Evolutionary conservation across 53 echinoderm and acorn worm genomes (phyloP).

Genomic region (Arbacia lixula): DNA sequence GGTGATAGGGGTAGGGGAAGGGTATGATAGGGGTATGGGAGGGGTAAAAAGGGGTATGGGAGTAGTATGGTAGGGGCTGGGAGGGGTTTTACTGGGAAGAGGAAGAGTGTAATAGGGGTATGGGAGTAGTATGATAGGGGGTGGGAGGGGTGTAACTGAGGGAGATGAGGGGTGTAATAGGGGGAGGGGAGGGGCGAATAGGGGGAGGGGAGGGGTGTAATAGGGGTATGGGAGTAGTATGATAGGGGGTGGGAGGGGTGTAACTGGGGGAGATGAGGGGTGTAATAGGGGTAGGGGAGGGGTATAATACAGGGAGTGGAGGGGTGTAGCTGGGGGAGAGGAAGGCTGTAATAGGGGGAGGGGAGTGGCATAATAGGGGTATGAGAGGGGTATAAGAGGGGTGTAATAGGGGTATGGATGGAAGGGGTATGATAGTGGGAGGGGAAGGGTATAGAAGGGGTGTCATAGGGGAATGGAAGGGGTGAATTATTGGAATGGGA

Average conservation of each 20-base stretch:
- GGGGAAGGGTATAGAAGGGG: background rate
- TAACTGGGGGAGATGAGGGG: background rate
- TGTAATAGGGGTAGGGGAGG: background rate
- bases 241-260: background rate
- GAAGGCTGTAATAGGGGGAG: background rate
- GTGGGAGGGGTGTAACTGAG: background rate
- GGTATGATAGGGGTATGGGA: too few relatives aligned
- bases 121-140: background rate
- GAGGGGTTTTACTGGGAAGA: too few relatives aligned
- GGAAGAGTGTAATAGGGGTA: background rate
- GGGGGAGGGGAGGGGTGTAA: background rate
- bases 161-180: background rate
- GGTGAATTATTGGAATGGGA: background rate
- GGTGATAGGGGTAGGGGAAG: too few relatives aligned
- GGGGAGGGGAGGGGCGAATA: background rate
- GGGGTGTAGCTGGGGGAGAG: background rate
- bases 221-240: background rate
- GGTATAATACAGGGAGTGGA: too few relatives aligned
- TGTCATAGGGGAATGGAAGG: background rate
- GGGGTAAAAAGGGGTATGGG: too few relatives aligned
- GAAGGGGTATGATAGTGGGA: background rate
- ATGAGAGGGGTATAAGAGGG: background rate
- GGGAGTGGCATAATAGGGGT: background rate
- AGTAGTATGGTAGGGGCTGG: too few relatives aligned
- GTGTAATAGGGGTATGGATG: background rate